Conservation (phyloP, 2,797 vertebrate species). For the Pangasius macronema region DNA sequence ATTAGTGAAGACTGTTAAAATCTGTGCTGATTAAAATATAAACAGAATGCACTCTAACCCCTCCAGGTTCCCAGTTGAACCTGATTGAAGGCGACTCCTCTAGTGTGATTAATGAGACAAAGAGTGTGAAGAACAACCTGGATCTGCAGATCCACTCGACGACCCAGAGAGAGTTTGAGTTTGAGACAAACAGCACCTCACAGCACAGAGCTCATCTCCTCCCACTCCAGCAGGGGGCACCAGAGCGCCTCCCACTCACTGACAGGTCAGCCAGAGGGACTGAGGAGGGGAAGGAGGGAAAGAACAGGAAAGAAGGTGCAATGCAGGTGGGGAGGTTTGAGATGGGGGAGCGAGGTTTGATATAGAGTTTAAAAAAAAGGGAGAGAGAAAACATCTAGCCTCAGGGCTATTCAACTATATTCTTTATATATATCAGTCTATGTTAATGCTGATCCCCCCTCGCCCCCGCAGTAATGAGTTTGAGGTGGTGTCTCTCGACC, state of each 20-base stretch:
- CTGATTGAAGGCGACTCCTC: slow-evolving; percentile 62
- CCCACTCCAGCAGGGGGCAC: slow-evolving; percentile 71
- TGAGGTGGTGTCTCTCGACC: slow-evolving; percentile 74
- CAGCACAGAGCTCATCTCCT: slow-evolving; percentile 50
- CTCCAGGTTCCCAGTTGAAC: slow-evolving; percentile 67
- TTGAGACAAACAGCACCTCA: slow-evolving; percentile 59
- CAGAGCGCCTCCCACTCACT: slow-evolving; percentile 73
- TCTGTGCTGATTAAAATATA: background rate
- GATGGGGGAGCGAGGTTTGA: background rate
- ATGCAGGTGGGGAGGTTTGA: slow-evolving; percentile 3
- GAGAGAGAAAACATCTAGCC: background rate
- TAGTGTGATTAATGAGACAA: slow-evolving; percentile 61
- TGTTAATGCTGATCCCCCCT: background rate
- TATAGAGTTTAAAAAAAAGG: background rate
- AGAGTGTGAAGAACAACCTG: slow-evolving; percentile 57
- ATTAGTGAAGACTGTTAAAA: background rate
- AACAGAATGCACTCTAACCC: background rate
- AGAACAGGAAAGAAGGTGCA: background rate
- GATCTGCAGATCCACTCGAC: slow-evolving; percentile 63
- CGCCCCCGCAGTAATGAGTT: slow-evolving; percentile 79
- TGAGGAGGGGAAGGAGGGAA: background rate
- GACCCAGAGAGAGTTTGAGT: slow-evolving; percentile 52
- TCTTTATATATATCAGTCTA: background rate
- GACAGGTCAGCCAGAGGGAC: slow-evolving; percentile 75
- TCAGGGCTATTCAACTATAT: background rate